These are phyloP conservation scores for Anthophora plumipes DNA, from an alignment of 2,888 invertebrate species.

Conservation along the genomic window DNA sequence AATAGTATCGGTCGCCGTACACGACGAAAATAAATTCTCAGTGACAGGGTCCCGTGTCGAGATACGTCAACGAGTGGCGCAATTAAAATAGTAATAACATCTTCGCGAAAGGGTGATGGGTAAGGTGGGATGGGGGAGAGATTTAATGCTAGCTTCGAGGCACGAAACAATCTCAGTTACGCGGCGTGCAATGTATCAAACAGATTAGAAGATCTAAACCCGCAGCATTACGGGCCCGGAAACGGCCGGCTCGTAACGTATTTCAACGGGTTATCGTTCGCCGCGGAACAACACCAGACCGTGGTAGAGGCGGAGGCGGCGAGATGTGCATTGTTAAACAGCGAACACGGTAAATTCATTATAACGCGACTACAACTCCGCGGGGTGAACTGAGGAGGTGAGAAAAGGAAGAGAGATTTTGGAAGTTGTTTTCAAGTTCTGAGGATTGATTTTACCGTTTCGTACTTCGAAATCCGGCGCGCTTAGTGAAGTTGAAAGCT, in stretches of 20 bases:
- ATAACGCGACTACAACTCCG: slow-evolving; percentile 61
- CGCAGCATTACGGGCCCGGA: slow-evolving; percentile 60
- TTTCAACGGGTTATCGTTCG: slow-evolving; percentile 73
- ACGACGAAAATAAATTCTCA: slow-evolving; percentile 25
- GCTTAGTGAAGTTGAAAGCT: slow-evolving; percentile 7
- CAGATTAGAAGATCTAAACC: slow-evolving; percentile 72
- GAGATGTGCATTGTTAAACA: slow-evolving; percentile 73
- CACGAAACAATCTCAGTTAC: slow-evolving; percentile 60
- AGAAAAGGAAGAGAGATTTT: too few species aligned
- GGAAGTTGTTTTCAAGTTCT: not conserved
- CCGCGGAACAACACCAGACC: slow-evolving; percentile 64
- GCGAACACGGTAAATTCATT: slow-evolving; percentile 71
- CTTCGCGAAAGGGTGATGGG: not conserved
- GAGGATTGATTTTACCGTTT: slow-evolving; percentile 51
- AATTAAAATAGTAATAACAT: slow-evolving; percentile 55
- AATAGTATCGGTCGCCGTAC: not conserved
- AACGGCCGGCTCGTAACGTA: slow-evolving; percentile 69
- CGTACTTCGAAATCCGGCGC: slow-evolving; percentile 23
- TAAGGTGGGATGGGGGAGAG: not conserved
- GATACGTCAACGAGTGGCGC: slow-evolving; percentile 19
- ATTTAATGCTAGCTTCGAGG: slow-evolving; percentile 51
- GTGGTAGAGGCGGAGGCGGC: slow-evolving; percentile 38
- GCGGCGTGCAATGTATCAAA: slow-evolving; percentile 67
- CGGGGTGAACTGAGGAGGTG: slow-evolving; percentile 7
- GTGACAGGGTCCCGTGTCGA: not conserved